Conservation (phyloP, 2,797 vertebrate species). For the Gallinago stenura region DNA sequence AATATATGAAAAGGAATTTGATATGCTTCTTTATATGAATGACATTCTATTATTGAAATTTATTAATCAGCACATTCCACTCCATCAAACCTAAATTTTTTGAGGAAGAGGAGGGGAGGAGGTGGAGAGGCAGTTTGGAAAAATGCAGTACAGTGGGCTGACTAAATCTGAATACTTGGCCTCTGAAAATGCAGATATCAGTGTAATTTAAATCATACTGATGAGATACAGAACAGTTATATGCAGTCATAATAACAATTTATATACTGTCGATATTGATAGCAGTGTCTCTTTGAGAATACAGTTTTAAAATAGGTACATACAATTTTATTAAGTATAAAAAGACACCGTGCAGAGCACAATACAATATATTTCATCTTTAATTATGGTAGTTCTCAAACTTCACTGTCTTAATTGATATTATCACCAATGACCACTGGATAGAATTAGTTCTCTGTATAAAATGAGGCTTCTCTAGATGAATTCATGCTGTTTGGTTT, state of each 20-base stretch:
- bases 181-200: constrained; percentile 15
- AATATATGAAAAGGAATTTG: constrained; percentile 46
- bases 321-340: constrained; percentile 65
- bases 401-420: background rate
- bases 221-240: constrained; percentile 31
- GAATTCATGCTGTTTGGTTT: constrained; percentile 31
- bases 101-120: constrained; percentile 20
- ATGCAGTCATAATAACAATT: constrained; percentile 19
- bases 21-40: constrained; percentile 24
- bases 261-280: constrained; percentile 11
- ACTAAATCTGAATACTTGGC: constrained; percentile 14
- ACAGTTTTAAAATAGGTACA: constrained; percentile 48
- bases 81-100: constrained; percentile 33
- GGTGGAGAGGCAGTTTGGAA: background rate
- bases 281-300: constrained; percentile 26
- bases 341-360: constrained; percentile 59
- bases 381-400: constrained; percentile 33
- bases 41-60: constrained; percentile 18
- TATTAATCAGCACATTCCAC: constrained; percentile 59
- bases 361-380: constrained; percentile 50
- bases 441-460: constrained; percentile 43
- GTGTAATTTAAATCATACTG: constrained; percentile 12
- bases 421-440: background rate
- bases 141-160: constrained; percentile 29
- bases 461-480: constrained; percentile 28